Base-by-base conservation (phyloP, 64 coral and sea anemone genomes). In the Porites lutea region DNA sequence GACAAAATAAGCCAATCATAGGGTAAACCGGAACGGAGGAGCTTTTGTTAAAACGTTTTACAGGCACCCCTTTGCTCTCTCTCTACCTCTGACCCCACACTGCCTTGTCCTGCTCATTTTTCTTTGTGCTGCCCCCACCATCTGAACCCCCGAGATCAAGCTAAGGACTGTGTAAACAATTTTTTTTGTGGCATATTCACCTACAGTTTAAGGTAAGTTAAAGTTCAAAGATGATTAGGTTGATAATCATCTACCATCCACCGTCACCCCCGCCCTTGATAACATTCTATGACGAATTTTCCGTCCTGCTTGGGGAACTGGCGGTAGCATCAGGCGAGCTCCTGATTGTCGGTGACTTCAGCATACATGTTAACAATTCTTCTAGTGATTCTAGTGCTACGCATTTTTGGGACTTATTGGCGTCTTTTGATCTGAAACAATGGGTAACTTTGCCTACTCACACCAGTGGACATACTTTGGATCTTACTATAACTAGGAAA, bases 301-400 rank as follows among this genome's bases (percentile, higher is more conserved):
- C 64, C 10, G 64, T 66, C 64, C 64, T 66, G 8, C 64, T 66
- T 66, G 64, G 64, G 64, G 64, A 66, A 66, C 64, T 66, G 13
- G 64, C 64, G 3, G 20, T 66, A 66, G 64, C 64, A 66, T 66
- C 64, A 66, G 11, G 64, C 4, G 64, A 66, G 8, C 13, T 66
- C 64, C 64, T 66, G 64, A 66, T 66, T 66, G 64, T 66, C 13
- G 64, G 64, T 66, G 64, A 66, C 64, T 66, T 66, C 64, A 66
- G 20, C 20, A 66, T 66, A 66, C 64, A 66, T 66, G 64, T 66
- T 66, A 37, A 37, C 1, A 37, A 66, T 13, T 66, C 64, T 66
- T 66, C 64, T 19, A 66, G 64, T 66, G 64, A 66, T 66, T 13
- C 64, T 15, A 66, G 64, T 66, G 64, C 11, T 66, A 18, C 13